Conservation (phyloP, 30 jellyfish, hydroid and myxozoan genomes). For the Aurelia sp. region DNA sequence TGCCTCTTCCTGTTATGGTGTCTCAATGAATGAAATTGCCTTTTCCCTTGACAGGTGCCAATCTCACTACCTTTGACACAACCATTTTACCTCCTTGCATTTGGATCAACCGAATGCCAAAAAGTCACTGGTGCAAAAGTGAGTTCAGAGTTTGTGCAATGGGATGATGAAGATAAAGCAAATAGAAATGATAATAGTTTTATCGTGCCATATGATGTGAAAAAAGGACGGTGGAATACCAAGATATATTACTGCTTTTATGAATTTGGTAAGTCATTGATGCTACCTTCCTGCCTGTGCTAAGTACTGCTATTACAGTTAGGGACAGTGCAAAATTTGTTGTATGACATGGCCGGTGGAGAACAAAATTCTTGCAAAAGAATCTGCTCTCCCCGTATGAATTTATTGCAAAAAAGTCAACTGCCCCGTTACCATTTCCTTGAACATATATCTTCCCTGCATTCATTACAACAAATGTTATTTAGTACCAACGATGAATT, state of each 20-base stretch:
- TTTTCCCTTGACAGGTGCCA: constrained; percentile 50
- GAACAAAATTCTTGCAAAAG: too few species aligned
- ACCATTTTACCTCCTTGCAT: constrained; percentile 84
- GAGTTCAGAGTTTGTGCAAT: constrained; percentile 67
- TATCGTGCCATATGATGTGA: constrained; percentile 75
- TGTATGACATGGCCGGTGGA: too few species aligned
- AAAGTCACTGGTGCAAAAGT: constrained; percentile 71
- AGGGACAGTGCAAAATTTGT: too few species aligned
- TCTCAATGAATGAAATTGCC: background rate
- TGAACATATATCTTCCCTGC: too few species aligned
- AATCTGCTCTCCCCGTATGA: too few species aligned
- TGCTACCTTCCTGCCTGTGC: too few species aligned
- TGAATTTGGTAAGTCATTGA: constrained; percentile 60
- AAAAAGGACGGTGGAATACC: constrained; percentile 78
- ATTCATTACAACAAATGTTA: too few species aligned
- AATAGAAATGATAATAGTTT: constrained; percentile 81
- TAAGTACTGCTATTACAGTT: too few species aligned
- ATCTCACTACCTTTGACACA: constrained; percentile 65
- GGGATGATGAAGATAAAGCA: constrained; percentile 96
- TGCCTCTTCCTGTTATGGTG: too few species aligned
- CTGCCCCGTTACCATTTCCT: too few species aligned
- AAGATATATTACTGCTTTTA: constrained; percentile 78
- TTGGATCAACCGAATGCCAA: constrained; percentile 83
- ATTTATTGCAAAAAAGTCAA: too few species aligned
- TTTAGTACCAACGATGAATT: too few species aligned